phyloP scores from a whole-genome alignment of 2,113 vertebrate genomes.

The Takifugu bimaculatus region DNA sequence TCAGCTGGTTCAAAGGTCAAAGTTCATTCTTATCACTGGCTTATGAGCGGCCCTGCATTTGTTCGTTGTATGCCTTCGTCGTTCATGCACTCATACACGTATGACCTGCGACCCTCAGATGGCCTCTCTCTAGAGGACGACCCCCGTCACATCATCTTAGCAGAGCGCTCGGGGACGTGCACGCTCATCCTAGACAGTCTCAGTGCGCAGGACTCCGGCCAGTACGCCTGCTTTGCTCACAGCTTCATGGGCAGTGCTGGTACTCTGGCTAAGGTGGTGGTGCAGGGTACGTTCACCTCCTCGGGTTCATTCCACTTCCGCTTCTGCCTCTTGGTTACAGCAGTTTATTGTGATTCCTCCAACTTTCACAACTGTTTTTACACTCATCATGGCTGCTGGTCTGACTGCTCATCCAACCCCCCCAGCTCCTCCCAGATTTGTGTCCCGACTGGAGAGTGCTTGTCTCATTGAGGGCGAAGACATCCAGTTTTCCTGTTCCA shows the following conservation, averaged over 20 bases:
- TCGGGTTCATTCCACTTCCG: not conserved
- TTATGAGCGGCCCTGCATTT: too few species aligned
- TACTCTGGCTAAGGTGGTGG: constrained; percentile 84
- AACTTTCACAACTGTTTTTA: not conserved
- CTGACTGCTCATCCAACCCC: constrained; percentile 8
- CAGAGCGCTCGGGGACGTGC: constrained; percentile 84
- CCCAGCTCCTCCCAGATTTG: constrained; percentile 88
- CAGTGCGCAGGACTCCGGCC: constrained; percentile 81
- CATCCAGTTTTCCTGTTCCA: constrained; percentile 82
- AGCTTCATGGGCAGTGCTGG: constrained; percentile 85
- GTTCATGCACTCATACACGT: not conserved
- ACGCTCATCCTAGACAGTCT: constrained; percentile 87
- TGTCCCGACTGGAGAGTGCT: constrained; percentile 82
- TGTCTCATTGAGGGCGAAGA: constrained; percentile 85
- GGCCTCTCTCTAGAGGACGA: constrained; percentile 86
- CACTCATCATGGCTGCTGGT: not conserved
- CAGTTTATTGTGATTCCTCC: not conserved
- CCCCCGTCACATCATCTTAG: constrained; percentile 87
- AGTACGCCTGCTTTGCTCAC: constrained; percentile 89
- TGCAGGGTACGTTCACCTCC: constrained; percentile 79
- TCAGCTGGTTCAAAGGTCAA: constrained; percentile 95
- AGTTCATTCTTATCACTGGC: not conserved
- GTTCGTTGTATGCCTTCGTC: not conserved
- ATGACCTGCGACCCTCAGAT: constrained; percentile 68
- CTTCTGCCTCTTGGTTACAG: not conserved